These are phyloP conservation scores for Hapalemur alaotrensis DNA, from an alignment of 2,797 vertebrate genomes.

Conservation along the genomic window DNA sequence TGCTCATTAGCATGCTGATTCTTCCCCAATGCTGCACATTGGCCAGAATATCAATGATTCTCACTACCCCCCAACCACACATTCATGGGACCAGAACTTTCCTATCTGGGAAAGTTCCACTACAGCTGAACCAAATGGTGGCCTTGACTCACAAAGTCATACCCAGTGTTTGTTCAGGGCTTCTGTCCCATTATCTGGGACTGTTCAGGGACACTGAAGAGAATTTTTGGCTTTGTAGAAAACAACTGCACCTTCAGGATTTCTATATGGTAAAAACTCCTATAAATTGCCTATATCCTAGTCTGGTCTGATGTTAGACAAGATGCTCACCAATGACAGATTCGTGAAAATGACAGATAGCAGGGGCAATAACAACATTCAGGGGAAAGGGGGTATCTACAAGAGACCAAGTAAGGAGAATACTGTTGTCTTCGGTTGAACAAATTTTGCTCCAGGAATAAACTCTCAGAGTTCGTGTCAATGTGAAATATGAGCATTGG, in stretches of 20 bases:
- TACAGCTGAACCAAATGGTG: background rate
- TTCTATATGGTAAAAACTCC: conserved; percentile 1
- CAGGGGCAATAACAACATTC: background rate
- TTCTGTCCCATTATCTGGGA: background rate
- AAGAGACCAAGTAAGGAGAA: background rate
- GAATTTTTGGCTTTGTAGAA: background rate
- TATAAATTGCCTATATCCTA: background rate
- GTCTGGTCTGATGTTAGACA: background rate
- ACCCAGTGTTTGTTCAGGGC: background rate
- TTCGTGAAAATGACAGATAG: background rate
- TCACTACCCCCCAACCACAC: background rate
- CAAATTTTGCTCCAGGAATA: background rate
- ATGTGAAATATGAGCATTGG: background rate
- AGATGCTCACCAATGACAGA: background rate
- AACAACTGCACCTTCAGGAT: background rate
- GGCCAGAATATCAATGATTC: background rate
- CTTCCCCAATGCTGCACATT: background rate
- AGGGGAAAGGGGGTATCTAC: background rate
- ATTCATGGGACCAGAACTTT: background rate
- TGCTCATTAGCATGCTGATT: background rate
- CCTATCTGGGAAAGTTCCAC: background rate
- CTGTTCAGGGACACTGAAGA: background rate
- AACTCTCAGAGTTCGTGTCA: background rate
- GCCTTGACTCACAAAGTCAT: background rate
- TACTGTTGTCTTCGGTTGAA: background rate